phyloP scores from a whole-genome alignment of 2,888 invertebrate genomes.

The Rotaria sp. region DNA sequence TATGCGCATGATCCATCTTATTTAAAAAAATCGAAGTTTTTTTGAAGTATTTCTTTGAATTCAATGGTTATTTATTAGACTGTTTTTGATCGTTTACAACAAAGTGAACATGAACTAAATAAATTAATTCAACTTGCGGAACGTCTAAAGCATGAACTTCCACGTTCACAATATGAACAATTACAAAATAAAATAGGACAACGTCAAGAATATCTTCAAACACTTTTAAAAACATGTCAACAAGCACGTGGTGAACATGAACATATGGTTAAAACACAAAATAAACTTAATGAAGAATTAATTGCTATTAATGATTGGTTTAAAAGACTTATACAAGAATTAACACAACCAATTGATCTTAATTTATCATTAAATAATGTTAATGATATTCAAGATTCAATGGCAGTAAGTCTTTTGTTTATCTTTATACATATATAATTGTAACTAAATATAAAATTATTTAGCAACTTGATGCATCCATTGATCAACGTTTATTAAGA shows the following conservation, averaged over 20 bases:
- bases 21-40: too few relatives aligned
- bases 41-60: background rate
- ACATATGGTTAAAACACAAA: constrained; percentile 17
- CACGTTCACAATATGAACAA: background rate
- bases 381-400: background rate
- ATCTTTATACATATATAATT: background rate
- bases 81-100: constrained; percentile 20
- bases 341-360: constrained; percentile 4
- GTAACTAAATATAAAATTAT: background rate
- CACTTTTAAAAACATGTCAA: background rate
- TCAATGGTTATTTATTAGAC: background rate
- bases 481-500: background rate
- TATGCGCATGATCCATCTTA: too few relatives aligned
- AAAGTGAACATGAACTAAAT: constrained; percentile 12
- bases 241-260: constrained; percentile 8
- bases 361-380: constrained; percentile 27
- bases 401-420: background rate
- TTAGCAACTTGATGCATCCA: background rate
- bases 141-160: background rate
- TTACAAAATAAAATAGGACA: background rate
- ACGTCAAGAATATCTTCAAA: background rate
- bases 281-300: constrained; percentile 14
- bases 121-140: background rate
- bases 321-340: background rate
- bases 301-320: constrained; percentile 1